Conservation (phyloP, 2,797 vertebrate species). For the Hyperoplus immaculatus region DNA sequence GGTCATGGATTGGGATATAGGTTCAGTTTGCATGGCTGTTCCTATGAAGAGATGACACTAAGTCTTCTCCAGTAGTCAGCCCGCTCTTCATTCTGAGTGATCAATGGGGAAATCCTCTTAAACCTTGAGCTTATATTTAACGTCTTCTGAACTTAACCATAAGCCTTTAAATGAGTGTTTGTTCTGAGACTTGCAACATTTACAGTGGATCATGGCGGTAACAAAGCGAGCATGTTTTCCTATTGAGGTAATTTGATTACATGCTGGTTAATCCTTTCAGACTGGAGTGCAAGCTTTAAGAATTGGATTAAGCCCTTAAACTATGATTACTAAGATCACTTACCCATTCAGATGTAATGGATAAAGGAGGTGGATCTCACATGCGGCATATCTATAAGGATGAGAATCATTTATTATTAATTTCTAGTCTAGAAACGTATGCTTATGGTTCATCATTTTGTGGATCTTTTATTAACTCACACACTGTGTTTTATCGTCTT, state of each 20-base stretch:
- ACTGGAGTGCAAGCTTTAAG: slow-evolving; percentile 77
- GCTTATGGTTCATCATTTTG: slow-evolving; percentile 54
- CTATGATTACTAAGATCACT: slow-evolving; percentile 81
- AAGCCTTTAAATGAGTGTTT: slow-evolving; percentile 79
- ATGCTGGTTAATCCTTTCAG: slow-evolving; percentile 83
- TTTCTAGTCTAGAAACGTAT: slow-evolving; percentile 59
- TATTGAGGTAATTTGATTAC: slow-evolving; percentile 84
- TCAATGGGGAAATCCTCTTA: slow-evolving; percentile 79
- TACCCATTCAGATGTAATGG: slow-evolving; percentile 77
- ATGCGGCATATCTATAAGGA: slow-evolving; percentile 69
- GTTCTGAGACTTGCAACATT: slow-evolving; percentile 76
- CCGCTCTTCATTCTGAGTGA: slow-evolving; percentile 56
- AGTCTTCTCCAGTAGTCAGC: slow-evolving; percentile 48
- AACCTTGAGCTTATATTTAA: slow-evolving; percentile 76
- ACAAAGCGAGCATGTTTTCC: slow-evolving; percentile 79
- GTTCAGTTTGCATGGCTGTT: slow-evolving; percentile 38
- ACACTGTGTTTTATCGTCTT: slow-evolving; percentile 48
- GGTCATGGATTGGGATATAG: slow-evolving; percentile 23
- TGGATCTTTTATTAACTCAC: slow-evolving; percentile 58
- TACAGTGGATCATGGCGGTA: slow-evolving; percentile 74
- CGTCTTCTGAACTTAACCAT: slow-evolving; percentile 70
- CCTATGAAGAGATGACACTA: slow-evolving; percentile 48
- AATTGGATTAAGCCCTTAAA: slow-evolving; percentile 85
- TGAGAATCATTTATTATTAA: slow-evolving; percentile 75
- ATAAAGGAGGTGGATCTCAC: slow-evolving; percentile 75